phyloP scores from a whole-genome alignment of 2,113 vertebrate species.

The Paradoxurus hermaphroditus region DNA sequence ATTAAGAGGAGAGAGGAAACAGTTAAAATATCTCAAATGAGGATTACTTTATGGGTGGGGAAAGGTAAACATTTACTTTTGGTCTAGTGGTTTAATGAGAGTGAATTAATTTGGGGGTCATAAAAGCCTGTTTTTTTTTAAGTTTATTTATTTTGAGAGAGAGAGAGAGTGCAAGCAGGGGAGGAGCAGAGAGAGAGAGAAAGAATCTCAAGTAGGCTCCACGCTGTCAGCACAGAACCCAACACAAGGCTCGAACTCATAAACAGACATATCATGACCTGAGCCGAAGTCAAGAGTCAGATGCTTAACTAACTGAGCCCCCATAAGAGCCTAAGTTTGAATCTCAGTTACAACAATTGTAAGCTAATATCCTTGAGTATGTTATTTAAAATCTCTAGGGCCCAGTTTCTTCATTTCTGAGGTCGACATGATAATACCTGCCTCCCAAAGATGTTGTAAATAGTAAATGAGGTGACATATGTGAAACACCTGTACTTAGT shows the following conservation, averaged over 20 bases:
- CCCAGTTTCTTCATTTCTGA: slow-evolving; percentile 38
- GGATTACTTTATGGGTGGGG: background rate
- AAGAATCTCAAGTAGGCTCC: no score
- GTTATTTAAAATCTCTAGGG: background rate
- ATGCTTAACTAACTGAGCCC: no score
- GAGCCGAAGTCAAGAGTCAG: no score
- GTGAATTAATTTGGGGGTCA: background rate
- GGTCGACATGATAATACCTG: background rate
- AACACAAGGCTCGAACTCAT: no score
- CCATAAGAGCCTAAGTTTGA: background rate
- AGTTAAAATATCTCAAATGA: background rate
- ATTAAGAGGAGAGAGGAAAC: background rate
- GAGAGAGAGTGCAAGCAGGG: no score
- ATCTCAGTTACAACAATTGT: background rate
- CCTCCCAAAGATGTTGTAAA: background rate
- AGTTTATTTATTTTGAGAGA: no score
- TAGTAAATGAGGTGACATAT: background rate
- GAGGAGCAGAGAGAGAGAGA: no score
- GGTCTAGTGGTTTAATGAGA: background rate
- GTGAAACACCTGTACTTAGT: background rate
- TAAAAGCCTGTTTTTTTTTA: background rate
- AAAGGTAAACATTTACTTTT: slow-evolving; percentile 51
- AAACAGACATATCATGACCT: no score
- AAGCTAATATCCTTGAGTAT: background rate
- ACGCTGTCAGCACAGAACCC: no score